Base-by-base conservation (phyloP, 2,888 invertebrate genomes). In the Caenorhabditis uteleia region DNA sequence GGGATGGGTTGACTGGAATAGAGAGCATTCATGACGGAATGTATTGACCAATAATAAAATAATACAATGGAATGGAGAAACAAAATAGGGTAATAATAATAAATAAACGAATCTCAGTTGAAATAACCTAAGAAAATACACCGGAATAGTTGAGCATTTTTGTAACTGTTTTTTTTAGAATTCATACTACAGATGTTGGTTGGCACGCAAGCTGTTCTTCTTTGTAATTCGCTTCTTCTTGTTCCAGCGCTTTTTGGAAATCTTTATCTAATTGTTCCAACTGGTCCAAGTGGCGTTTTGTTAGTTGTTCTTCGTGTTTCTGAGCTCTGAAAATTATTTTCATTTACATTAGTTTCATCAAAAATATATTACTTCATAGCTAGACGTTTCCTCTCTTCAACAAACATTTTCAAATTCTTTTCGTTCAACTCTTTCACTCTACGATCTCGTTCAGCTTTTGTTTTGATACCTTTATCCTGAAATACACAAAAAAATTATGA, bases 391-490 rank as follows among this genome's bases (percentile, higher is more conserved):
- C 83, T 56, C 68, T 84, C 83, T 51, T 84, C 83, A 26, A 83
- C 68, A 53, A 84, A 83, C 68, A 80, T 61, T 53, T 82, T 84
- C 51, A 84, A 58, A 45, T 83, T 82, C 82, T 94, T 92, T 80
- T 91, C 91, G 83, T 98, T 97, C 38, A 90, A 90, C 51, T 91
- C 89, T 84, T 92, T 91, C 71, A 97, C 86, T 81, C 94, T 92
- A 83, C 87, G 89, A 84, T 98, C 98, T 80, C 77, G 53, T 84
- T 98, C 98, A 64, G 93, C 93, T 82, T 97, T 94, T 56, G 95
- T 95, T 85, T 95, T 88, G 55, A 98, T 87, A 0, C 92, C 91
- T 86, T 97, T 97, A 85, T 99, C 98, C 84, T 91, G 54, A n/a
- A 75, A 64, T 18, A 92, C 83, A 90, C 23, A 36, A 7, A n/a